Evolutionary conservation across 2,113 vertebrate genomes (phyloP).

Genomic region (Nanorana parkeri): DNA sequence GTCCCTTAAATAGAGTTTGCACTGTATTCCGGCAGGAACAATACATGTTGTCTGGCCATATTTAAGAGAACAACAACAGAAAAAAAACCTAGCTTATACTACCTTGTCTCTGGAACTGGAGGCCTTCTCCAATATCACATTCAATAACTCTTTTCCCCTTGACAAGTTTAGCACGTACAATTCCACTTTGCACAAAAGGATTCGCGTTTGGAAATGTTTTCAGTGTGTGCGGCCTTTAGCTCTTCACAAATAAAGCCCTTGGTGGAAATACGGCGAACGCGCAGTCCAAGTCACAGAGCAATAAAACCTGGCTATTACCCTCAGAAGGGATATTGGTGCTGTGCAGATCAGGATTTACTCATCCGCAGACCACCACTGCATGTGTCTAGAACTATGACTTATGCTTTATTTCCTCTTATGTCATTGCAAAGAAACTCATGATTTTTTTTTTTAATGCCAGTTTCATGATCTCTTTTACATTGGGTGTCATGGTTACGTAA

Average conservation of each 20-base stretch:
- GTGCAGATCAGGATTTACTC: constrained; percentile 35
- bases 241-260: constrained; percentile 45
- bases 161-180: constrained; percentile 37
- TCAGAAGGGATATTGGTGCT: constrained; percentile 43
- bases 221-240: constrained; percentile 39
- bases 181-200: constrained; percentile 31
- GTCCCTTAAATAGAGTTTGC: too few relatives aligned
- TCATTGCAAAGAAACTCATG: neutral
- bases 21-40: neutral
- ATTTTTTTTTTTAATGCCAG: neutral
- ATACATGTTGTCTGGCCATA: constrained; percentile 2
- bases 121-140: constrained; percentile 34
- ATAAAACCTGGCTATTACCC: constrained; percentile 42
- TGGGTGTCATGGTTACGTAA: constrained; percentile 1
- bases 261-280: constrained; percentile 25
- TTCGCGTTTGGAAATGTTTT: constrained; percentile 18
- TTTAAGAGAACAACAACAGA: neutral
- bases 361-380: constrained; percentile 14
- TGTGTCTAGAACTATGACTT: neutral
- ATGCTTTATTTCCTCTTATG: neutral
- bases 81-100: constrained; percentile 4
- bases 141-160: constrained; percentile 42
- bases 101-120: constrained; percentile 8
- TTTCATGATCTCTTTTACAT: neutral
- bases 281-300: constrained; percentile 30